Evolutionary conservation across 2,113 vertebrate species (phyloP), one percentile per base, ranked within the genome.

Genomic region (Urocynchramus pylzowi): DNA sequence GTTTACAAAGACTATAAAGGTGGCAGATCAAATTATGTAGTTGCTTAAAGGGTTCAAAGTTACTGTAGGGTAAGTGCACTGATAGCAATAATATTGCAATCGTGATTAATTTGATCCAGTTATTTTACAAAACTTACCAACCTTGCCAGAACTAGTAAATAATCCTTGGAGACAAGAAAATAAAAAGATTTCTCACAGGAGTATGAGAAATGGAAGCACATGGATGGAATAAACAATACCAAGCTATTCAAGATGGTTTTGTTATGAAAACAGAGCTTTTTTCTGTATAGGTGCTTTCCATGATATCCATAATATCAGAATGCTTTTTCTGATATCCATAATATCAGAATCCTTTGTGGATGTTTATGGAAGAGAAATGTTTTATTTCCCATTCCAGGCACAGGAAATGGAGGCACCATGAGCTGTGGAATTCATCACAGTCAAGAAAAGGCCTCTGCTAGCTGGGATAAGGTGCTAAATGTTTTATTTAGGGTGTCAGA

Each of bases 401-500:
- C 2, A 2, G 13, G 65, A 77, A 89, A 28, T 30, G 47, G n/a
- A 76, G 78, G 33, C 39, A 88, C 5, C 7, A 27, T n/a, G 68
- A 63, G 26, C 59, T 84, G 42, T 63, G 42, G 41, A 71, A 92
- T 50, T 65, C 18, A 13, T 41, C 35, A 17, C 26, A 74, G 73
- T 77, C 3, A 33, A 81, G 41, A 35, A 93, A 80, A 52, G 13
- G 23, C 27, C 57, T 35, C 81, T 71, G 44, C 27, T 87, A 50
- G 47, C 53, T 83, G 56, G 68, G 47, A 63, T 83, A 63, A 88
- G 59, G 50, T 75, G 54, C 50, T 93, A 54, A 89, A 87, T 95
- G 59, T 90, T 95, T 95, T 94, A 93, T 85, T 91, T 88, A 83
- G 42, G 12, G 67, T 88, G 85, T 77, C 79, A 92, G 75, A 85